A percentile compares a stretch with the other conserved stretches of the same genome.
Evolutionary conservation across 1,140 invertebrate genomes (phyloP).

Genomic region (Pogonus chalceus): DNA sequence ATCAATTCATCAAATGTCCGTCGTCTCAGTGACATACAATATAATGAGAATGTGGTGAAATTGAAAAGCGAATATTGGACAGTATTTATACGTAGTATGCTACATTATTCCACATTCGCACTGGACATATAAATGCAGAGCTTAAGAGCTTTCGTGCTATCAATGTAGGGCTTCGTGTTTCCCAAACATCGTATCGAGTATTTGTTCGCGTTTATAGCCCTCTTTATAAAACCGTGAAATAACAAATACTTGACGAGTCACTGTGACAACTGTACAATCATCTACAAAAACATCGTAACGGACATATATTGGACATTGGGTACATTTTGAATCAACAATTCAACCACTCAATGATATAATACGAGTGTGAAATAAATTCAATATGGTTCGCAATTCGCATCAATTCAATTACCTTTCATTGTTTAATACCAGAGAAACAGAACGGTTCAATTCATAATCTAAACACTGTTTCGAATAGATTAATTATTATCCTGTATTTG

Average conservation of each 20-base stretch:
- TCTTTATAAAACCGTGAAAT: neutral
- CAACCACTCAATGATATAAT: neutral
- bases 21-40: no score
- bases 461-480: constrained; percentile 5
- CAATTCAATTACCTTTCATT: neutral
- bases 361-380: constrained; percentile 5
- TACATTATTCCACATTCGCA: no score
- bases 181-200: no score
- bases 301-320: neutral
- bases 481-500: constrained; percentile 1
- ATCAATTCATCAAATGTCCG: no score
- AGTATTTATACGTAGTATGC: no score
- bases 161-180: no score
- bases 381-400: neutral
- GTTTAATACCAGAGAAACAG: neutral
- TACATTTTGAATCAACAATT: neutral
- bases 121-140: neutral
- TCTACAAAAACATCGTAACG: neutral
- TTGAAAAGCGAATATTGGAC: no score
- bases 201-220: no score
- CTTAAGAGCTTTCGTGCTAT: no score
- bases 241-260: neutral
- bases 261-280: neutral
- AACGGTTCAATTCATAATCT: neutral
- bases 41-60: no score